Evolutionary conservation across 2,113 vertebrate species (phyloP).

Genomic region (Muntiacus reevesi): DNA sequence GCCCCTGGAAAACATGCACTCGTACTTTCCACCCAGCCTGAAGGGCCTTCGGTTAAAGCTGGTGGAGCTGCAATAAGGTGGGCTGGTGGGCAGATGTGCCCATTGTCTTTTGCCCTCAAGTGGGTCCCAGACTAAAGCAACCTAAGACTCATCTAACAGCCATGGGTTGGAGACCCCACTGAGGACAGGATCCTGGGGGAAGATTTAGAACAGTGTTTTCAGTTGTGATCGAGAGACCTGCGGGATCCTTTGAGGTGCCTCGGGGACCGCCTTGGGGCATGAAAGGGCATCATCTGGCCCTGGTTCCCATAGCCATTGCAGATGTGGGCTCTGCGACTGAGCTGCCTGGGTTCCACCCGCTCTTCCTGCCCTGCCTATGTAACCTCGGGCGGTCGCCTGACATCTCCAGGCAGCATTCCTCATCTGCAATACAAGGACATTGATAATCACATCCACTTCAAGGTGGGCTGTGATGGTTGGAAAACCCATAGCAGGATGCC

Average conservation of each 20-base stretch:
- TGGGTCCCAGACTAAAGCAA: neutral
- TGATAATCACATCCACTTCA: rapidly evolving
- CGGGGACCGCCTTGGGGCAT: neutral
- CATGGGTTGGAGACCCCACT: neutral
- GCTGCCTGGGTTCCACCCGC: neutral
- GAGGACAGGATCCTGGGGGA: neutral
- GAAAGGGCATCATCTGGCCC: neutral
- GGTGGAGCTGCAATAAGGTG: neutral
- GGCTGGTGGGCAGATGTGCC: neutral
- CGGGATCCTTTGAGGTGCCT: neutral
- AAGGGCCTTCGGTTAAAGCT: neutral
- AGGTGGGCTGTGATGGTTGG: neutral
- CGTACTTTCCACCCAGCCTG: neutral
- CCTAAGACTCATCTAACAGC: neutral
- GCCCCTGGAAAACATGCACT: neutral
- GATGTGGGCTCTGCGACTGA: rapidly evolving
- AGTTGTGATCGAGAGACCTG: neutral
- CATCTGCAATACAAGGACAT: rapidly evolving
- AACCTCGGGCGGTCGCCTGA: rapidly evolving
- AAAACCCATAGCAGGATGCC: neutral
- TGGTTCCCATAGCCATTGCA: neutral
- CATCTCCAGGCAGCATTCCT: neutral
- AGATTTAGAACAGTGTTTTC: neutral
- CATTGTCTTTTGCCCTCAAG: neutral
- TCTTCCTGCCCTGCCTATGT: neutral